These are phyloP conservation scores for Arrhopalites spinosus DNA, from an alignment of 2,888 invertebrate species.

Conservation along the genomic window DNA sequence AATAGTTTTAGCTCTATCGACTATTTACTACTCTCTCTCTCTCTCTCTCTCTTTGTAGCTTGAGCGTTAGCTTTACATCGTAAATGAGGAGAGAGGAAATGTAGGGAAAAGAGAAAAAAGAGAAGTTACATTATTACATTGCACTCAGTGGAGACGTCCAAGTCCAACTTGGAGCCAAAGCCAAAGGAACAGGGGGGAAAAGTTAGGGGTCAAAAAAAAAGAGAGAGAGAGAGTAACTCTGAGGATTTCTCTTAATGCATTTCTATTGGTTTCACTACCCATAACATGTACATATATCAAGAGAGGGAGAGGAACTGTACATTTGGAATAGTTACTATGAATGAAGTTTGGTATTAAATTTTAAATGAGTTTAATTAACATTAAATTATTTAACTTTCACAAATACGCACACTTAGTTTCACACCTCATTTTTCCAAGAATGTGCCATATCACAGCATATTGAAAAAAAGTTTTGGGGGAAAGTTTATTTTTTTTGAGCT, in stretches of 20 bases:
- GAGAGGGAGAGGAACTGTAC: no score
- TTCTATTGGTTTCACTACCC: not conserved
- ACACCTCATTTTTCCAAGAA: not conserved
- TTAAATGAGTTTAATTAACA: no score
- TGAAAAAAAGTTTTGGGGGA: not conserved
- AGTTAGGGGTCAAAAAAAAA: not conserved
- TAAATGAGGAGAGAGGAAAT: constrained; percentile 2
- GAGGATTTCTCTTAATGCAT: not conserved
- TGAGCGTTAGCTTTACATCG: constrained; percentile 3
- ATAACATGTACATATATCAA: no score
- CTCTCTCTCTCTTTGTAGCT: no score
- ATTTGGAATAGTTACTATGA: no score
- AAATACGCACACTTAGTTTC: not conserved
- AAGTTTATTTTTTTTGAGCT: no score
- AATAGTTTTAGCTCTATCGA: no score
- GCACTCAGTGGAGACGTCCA: constrained; percentile 16
- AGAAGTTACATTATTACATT: constrained; percentile 16
- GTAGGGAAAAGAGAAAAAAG: constrained; percentile 17
- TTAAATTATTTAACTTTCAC: not conserved
- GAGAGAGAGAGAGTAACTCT: not conserved
- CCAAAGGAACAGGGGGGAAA: not conserved
- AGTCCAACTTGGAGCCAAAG: not conserved
- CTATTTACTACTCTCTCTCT: constrained; percentile 6
- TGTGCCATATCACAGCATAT: not conserved
- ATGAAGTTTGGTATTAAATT: no score